A percentile compares a stretch with the other conserved stretches of the same genome.
Evolutionary conservation across 2,888 invertebrate species (phyloP).

Genomic region (Nomada goodeniana): DNA sequence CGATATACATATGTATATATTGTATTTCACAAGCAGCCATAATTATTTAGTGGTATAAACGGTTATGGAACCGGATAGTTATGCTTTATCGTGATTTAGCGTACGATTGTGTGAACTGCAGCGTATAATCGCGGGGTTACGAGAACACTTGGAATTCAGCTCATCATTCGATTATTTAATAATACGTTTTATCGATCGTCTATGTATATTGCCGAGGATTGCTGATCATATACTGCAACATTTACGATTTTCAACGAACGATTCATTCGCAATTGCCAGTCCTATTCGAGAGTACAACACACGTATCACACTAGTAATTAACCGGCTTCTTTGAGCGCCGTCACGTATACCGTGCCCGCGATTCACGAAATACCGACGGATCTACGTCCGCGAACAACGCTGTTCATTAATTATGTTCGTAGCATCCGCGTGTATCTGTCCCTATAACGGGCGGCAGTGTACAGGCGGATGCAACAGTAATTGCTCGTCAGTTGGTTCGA

Average conservation of each 20-base stretch:
- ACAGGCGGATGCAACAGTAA: slow-evolving; percentile 32
- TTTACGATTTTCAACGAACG: not conserved
- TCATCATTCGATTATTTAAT: slow-evolving; percentile 20
- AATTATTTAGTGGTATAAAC: slow-evolving; percentile 30
- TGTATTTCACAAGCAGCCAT: slow-evolving; percentile 17
- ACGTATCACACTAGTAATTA: slow-evolving; percentile 6
- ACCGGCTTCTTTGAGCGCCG: slow-evolving; percentile 15
- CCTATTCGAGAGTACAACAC: not conserved
- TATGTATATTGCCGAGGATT: not conserved
- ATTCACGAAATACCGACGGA: slow-evolving; percentile 18
- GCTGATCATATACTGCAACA: too few species aligned
- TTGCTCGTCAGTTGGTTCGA: slow-evolving; percentile 40
- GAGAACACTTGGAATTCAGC: slow-evolving; percentile 10
- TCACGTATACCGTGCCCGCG: slow-evolving; percentile 28
- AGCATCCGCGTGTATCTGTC: slow-evolving; percentile 48
- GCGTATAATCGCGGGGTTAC: slow-evolving; percentile 16
- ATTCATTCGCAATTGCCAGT: not conserved
- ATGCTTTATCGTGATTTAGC: slow-evolving; percentile 40
- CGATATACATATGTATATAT: not conserved
- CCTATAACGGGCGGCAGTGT: slow-evolving; percentile 33
- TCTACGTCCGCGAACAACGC: slow-evolving; percentile 23
- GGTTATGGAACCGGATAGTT: slow-evolving; percentile 30
- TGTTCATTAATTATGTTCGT: slow-evolving; percentile 61
- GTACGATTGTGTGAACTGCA: not conserved
- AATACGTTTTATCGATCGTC: not conserved